Evolutionary conservation across 2,797 vertebrate genomes (phyloP), one percentile per base, ranked within the genome.

Genomic region (Mustela erminea): DNA sequence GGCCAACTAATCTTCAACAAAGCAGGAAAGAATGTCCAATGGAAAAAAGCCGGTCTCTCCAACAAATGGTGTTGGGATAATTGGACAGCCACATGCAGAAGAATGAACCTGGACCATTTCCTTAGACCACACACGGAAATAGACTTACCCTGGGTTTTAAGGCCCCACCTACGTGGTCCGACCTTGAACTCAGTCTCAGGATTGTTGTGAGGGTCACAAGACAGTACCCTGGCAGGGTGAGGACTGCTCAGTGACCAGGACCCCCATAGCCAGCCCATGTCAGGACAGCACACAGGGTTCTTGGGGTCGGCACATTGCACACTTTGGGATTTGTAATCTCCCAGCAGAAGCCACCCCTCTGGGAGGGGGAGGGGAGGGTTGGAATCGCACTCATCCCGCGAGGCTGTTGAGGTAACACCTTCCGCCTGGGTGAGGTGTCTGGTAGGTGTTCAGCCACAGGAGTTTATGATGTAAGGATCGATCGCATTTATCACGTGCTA

Each of bases 151-250:
- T 60, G 23, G 23, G 23, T 58, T 58, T 58, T 52, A 32, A 9
- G 12, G 41, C 35, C 29, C 56, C 49, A 23, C 38, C 17, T 56
- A 43, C 3, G 13, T 7, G 43, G 32, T 27, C 58, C n/a, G 3
- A 8, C 58, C 68, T 10, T 4, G 62, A 32, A 20, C 25, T 64
- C 2, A 0, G 1, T 29, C 77, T 89, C 13, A 14, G 72, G 17
- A 38, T 35, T 23, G 60, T 4, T 52, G 82, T 29, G n/a, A 80
- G 7, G 80, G 27, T 64, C n/a, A 23, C n/a, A 5, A 2, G 12
- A 54, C 35, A 23, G 11, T 54, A 4, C 3, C 1, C 46, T 1
- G 21, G 35, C 17, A 23, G 35, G 62, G 1, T 0, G 29, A 64
- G 43, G 32, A 23, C 29, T 1, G 41, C n/a, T 68, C 60, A 9